These are phyloP conservation scores for Mionectes macconnelli DNA, from an alignment of 2,113 vertebrate genomes.

Conservation along the genomic window DNA sequence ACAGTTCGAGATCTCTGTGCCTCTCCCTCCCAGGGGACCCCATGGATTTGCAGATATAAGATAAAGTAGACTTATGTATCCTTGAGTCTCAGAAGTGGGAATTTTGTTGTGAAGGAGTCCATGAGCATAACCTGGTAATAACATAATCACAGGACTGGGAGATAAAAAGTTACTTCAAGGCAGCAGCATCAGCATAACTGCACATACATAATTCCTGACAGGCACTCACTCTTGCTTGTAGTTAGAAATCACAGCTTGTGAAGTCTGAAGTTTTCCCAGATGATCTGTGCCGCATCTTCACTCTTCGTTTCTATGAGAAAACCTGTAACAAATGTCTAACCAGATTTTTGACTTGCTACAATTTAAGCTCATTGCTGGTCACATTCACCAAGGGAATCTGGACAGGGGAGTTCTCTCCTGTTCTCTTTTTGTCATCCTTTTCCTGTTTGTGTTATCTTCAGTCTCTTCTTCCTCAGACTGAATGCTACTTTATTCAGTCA, in stretches of 20 bases:
- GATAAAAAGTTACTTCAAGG: background rate
- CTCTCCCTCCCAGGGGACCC: background rate
- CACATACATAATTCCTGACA: background rate
- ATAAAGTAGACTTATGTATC: background rate
- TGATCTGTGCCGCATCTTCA: background rate
- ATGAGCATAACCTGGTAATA: background rate
- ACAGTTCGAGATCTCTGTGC: background rate
- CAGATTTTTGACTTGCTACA: background rate
- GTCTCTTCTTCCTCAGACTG: background rate
- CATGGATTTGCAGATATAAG: background rate
- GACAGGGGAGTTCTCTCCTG: background rate
- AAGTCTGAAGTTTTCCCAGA: background rate
- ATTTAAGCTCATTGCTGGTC: background rate
- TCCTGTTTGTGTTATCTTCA: background rate
- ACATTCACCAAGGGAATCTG: background rate
- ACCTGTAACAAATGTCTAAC: background rate
- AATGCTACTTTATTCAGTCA: background rate
- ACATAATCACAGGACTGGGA: background rate
- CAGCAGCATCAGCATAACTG: rapidly evolving
- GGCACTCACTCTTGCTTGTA: background rate
- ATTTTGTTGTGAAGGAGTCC: background rate
- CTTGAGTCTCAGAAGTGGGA: background rate
- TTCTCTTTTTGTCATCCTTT: background rate
- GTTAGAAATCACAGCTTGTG: background rate
- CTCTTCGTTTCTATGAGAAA: background rate